These are phyloP conservation scores for Cephus runcator DNA, from an alignment of 2,888 invertebrate genomes.

Conservation along the genomic window DNA sequence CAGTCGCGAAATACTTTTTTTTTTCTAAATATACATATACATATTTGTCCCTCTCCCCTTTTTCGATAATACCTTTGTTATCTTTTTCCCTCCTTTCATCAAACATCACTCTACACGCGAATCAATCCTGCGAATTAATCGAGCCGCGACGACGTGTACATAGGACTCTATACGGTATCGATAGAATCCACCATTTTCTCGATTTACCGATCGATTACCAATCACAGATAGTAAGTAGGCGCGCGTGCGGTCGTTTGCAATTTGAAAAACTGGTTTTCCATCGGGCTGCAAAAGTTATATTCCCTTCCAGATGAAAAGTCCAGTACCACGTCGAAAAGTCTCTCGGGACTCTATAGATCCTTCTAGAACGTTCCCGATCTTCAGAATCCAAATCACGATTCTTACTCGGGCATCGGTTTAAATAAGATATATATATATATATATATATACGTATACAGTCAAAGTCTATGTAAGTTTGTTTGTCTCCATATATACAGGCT, in stretches of 20 bases:
- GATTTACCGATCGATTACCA: not conserved
- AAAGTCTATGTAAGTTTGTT: not conserved
- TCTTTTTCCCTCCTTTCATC: conserved; percentile 7
- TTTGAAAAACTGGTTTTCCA: not conserved
- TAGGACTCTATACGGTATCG: not conserved
- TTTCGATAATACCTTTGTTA: conserved; percentile 8
- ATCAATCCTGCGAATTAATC: conserved; percentile 6
- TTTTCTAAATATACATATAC: conserved; percentile 1
- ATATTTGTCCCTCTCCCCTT: conserved; percentile 20
- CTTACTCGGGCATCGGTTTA: too few species aligned
- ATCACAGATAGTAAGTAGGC: not conserved
- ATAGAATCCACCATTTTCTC: not conserved
- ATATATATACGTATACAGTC: not conserved
- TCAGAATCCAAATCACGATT: not conserved
- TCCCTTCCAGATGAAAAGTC: not conserved
- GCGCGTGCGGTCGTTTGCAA: not conserved
- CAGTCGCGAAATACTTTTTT: conserved; percentile 42
- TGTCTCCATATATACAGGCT: not conserved
- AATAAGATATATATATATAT: too few species aligned
- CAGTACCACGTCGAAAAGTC: not conserved
- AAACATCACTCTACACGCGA: conserved; percentile 2
- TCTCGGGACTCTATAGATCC: not conserved
- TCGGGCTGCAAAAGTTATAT: not conserved
- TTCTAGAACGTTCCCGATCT: not conserved
- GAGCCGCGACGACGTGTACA: conserved; percentile 1